These are phyloP conservation scores for Dendrolimus kikuchii DNA, from an alignment of 1,140 invertebrate genomes.

Conservation along the genomic window DNA sequence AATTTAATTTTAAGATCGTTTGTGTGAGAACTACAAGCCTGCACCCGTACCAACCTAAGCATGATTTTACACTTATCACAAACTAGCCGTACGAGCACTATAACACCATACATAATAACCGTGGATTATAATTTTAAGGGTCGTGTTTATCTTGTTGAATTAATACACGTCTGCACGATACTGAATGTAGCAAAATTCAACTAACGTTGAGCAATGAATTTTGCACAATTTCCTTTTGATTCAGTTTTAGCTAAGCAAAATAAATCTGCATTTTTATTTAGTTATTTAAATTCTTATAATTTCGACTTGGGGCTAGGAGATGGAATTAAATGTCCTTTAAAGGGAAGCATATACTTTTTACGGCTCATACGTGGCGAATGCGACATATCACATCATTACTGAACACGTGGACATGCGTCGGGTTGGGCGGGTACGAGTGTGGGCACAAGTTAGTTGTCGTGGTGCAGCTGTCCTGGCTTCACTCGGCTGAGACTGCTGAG, in stretches of 20 bases:
- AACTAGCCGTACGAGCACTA: conserved; percentile 45
- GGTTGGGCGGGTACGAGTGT: conserved; percentile 35
- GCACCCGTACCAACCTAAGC: conserved; percentile 65
- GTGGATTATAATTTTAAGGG: conserved; percentile 1
- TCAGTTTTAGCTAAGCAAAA: too few species aligned
- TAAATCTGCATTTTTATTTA: too few species aligned
- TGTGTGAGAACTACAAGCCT: conserved; percentile 47
- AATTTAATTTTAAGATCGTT: conserved; percentile 18
- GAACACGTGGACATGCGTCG: conserved; percentile 3
- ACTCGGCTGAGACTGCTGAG: conserved; percentile 97
- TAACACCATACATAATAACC: conserved; percentile 26
- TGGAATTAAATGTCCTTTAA: too few species aligned
- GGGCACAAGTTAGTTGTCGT: conserved; percentile 44
- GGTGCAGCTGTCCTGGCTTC: conserved; percentile 95
- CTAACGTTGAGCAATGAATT: not conserved
- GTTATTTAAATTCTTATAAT: too few species aligned
- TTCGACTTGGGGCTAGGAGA: too few species aligned
- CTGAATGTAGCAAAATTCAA: not conserved
- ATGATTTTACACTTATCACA: conserved; percentile 45
- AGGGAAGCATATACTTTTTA: too few species aligned
- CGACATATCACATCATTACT: conserved; percentile 9
- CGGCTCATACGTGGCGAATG: too few species aligned
- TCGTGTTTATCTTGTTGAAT: conserved; percentile 1
- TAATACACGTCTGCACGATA: not conserved
- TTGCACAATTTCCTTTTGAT: not conserved